phyloP scores from a whole-genome alignment of 2,113 vertebrate species.

The Corythornis madagascariensis region DNA sequence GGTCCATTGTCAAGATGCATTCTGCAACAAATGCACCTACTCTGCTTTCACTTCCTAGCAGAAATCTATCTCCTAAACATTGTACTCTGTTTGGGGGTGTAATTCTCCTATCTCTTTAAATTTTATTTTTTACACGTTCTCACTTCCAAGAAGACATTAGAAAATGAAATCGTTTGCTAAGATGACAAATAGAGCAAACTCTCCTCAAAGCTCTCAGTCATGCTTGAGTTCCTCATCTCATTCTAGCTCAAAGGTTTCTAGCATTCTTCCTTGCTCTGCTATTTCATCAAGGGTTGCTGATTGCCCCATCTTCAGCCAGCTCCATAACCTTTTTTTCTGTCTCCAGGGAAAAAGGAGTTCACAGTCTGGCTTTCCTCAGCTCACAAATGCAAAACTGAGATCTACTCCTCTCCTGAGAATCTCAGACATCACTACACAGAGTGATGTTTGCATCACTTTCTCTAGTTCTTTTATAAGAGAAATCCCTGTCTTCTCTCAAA shows the following conservation, averaged over 20 bases:
- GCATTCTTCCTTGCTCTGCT: not conserved
- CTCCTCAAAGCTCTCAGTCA: rapidly evolving
- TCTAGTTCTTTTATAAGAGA: not conserved
- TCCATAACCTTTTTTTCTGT: not conserved
- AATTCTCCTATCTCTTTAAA: not conserved
- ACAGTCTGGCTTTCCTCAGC: not conserved
- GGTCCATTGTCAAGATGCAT: not conserved
- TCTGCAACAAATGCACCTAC: not conserved
- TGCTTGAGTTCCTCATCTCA: not conserved
- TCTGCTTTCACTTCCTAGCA: not conserved
- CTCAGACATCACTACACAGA: not conserved
- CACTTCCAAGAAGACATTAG: not conserved
- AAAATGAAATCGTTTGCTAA: not conserved
- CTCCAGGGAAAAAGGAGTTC: not conserved
- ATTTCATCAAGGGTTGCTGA: not conserved
- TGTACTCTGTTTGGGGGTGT: not conserved
- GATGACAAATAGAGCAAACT: not conserved
- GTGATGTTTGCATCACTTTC: not conserved
- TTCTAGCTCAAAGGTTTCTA: not conserved
- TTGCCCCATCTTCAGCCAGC: not conserved
- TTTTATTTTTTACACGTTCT: not conserved
- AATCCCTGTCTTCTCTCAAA: not conserved
- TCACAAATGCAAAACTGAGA: not conserved
- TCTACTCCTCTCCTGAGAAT: not conserved
- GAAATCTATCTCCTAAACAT: not conserved